These are phyloP conservation scores for Atlantisia rogersi DNA, from an alignment of 2,113 vertebrate species.

Conservation along the genomic window DNA sequence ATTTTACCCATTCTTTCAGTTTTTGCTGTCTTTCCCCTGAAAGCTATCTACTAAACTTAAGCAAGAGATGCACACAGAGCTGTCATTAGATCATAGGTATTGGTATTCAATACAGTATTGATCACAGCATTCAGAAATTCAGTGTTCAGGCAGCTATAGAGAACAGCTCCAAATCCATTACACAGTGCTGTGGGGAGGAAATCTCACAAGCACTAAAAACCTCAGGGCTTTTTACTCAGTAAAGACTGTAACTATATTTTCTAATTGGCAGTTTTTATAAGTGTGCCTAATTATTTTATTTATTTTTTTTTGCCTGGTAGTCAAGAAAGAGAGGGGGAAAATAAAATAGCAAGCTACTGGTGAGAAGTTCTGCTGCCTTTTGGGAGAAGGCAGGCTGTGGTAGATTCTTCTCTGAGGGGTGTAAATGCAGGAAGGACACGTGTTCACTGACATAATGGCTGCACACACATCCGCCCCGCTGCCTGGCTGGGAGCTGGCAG, in stretches of 20 bases:
- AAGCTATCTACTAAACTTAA: background rate
- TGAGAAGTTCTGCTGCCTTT: background rate
- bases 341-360: background rate
- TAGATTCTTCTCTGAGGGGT: background rate
- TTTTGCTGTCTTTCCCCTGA: background rate
- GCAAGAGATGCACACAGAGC: background rate
- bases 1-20: background rate
- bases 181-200: background rate
- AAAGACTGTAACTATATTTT: background rate
- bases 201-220: background rate
- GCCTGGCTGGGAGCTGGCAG: background rate
- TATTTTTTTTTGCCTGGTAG: background rate
- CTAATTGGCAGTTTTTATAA: background rate
- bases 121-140: slow-evolving; percentile 13
- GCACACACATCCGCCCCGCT: background rate
- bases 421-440: background rate
- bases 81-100: background rate
- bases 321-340: background rate
- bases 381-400: background rate
- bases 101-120: background rate
- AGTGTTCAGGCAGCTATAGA: background rate
- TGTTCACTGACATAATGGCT: background rate
- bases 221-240: background rate
- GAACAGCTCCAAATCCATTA: background rate
- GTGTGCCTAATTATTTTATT: background rate